Percentiles rank a stretch among this genome's conserved stretches.
Evolutionary conservation across 2,797 vertebrate species (phyloP).

Genomic region (Propithecus deckenii): DNA sequence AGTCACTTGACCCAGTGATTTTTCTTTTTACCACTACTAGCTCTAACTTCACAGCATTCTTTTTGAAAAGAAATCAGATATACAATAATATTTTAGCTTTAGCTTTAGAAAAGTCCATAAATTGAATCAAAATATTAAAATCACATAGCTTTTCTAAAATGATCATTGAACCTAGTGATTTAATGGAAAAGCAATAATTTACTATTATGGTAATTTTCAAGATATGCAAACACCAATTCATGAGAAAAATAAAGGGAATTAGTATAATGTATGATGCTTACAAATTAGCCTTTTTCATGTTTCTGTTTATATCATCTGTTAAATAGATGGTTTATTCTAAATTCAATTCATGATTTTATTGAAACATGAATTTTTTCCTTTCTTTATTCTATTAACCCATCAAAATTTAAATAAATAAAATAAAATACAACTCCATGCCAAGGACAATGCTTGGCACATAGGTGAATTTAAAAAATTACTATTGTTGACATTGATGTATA

Average conservation of each 20-base stretch:
- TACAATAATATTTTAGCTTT: not conserved
- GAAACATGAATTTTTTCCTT: not conserved
- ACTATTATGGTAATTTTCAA: not conserved
- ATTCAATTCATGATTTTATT: not conserved
- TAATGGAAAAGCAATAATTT: not conserved
- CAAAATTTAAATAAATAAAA: not conserved
- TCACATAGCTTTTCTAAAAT: not conserved
- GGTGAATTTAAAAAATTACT: not conserved
- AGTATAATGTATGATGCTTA: not conserved
- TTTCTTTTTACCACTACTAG: not conserved
- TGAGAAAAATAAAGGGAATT: not conserved
- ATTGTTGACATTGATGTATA: not conserved
- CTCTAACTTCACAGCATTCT: not conserved
- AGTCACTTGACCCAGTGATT: not conserved
- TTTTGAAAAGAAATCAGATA: not conserved
- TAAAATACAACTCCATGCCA: not conserved
- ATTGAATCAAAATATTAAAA: not conserved
- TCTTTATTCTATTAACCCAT: not conserved
- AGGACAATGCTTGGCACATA: not conserved
- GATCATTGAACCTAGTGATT: not conserved
- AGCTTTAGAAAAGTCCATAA: not conserved
- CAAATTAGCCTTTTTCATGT: not conserved
- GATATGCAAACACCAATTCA: not conserved
- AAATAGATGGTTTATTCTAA: not conserved
- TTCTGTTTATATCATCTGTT: not conserved